Evolutionary conservation across 2,797 vertebrate genomes (phyloP), one percentile per base, ranked within the genome.

Genomic region (Oceanodroma leucorhoa): DNA sequence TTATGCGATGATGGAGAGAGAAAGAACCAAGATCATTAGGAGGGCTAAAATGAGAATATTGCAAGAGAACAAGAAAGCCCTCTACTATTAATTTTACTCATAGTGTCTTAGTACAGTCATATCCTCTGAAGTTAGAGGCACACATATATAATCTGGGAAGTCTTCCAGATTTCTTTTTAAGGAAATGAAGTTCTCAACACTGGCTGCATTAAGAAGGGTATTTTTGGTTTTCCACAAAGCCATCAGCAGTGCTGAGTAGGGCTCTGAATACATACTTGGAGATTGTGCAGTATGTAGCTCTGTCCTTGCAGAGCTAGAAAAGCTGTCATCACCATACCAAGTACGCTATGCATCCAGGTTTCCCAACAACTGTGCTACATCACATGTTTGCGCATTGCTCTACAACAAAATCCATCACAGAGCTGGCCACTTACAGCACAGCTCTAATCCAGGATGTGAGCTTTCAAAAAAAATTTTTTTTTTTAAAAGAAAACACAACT

Each of bases 91-190:
- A 38, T 60, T 58, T 70, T 45, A 24, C 30, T 83, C 72, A 27
- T 10, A 48, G 60, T 30, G 18, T 46, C 26, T 83, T 57, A 48
- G 24, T 40, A 62, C 15, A 78, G 72, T 76, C 81, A 60, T 58
- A 34, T 24, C 45, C 58, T 79, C 80, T 19, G 57, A 67, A 83
- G 34, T 53, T 69, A 41, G 67, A 83, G 64, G 40, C 48, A 67
- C 54, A 79, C 9, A 4, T 15, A 22, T 11, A 55, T 30, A 66
- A 43, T 9, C 88, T 75, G 81, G 94, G 78, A 94, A 84, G 36
- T 48, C 77, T 71, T 92, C 72, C 72, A 86, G 85, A n/a, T 90
- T 94, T 69, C 83, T 89, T 87, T 95, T 88, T 83, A 81, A 87
- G 87, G 83, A 85, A 65, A 95, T 90, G 3, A 95, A 75, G 66